Evolutionary conservation across 2,888 invertebrate genomes (phyloP).

Genomic region (Suillia variegata): DNA sequence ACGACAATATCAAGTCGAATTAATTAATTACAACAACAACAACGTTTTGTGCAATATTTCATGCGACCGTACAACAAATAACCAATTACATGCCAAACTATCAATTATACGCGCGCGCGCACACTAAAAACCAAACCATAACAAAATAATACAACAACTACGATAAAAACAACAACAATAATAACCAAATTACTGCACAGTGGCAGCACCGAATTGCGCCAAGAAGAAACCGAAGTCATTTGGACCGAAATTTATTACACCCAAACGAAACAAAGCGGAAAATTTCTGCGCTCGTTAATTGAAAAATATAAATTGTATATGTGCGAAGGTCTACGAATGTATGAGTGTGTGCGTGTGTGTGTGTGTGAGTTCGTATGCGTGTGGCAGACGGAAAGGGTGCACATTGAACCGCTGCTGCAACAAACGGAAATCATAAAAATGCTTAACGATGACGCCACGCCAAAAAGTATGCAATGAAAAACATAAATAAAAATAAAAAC

Average conservation of each 20-base stretch:
- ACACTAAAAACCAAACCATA: conserved; percentile 47
- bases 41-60: too few relatives aligned
- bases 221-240: conserved; percentile 12
- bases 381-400: conserved; percentile 44
- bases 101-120: conserved; percentile 45
- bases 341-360: conserved; percentile 1
- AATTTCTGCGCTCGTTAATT: conserved; percentile 49
- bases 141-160: conserved; percentile 35
- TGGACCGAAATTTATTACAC: conserved; percentile 47
- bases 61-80: too few relatives aligned
- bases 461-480: conserved; percentile 31
- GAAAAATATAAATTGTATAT: conserved; percentile 47
- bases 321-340: conserved; percentile 2
- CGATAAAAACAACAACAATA: too few relatives aligned
- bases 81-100: too few relatives aligned
- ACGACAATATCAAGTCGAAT: too few relatives aligned
- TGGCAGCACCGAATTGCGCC: neutral
- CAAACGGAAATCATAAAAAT: conserved; percentile 39
- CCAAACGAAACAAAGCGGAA: conserved; percentile 46
- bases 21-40: too few relatives aligned
- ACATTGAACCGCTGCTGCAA: too few relatives aligned
- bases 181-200: conserved; percentile 10
- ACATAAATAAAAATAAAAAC: too few relatives aligned
- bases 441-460: conserved; percentile 47
- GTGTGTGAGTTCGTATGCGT: too few relatives aligned